Evolutionary conservation across 37 sponge, comb jelly and placozoan species (phyloP).

Genomic region (Chondrilla cf. caribensis): DNA sequence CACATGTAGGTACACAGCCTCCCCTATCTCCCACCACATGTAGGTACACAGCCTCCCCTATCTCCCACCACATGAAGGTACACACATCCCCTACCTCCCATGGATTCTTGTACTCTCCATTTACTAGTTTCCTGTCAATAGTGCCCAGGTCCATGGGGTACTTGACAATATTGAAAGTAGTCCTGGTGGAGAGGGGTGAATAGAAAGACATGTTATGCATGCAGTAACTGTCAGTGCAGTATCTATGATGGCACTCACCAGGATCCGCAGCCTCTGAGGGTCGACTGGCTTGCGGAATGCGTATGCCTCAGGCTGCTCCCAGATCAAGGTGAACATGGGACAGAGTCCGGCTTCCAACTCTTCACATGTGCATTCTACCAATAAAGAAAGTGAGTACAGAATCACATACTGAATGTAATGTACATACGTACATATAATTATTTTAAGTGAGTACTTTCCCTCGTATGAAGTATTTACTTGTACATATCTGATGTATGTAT

Average conservation of each 20-base stretch:
- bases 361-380: slow-evolving; percentile 67
- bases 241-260: slow-evolving; percentile 40
- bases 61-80: too few relatives aligned
- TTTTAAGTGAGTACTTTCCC: too few relatives aligned
- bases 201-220: too few relatives aligned
- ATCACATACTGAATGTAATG: too few relatives aligned
- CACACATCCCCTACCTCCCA: slow-evolving; percentile 97
- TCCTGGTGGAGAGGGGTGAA: slow-evolving; percentile 62
- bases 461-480: too few relatives aligned
- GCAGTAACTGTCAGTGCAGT: background rate
- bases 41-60: too few relatives aligned
- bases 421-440: too few relatives aligned
- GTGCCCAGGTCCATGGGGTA: slow-evolving; percentile 93
- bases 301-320: slow-evolving; percentile 67
- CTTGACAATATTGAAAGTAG: slow-evolving; percentile 90
- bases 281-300: slow-evolving; percentile 93
- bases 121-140: slow-evolving; percentile 51
- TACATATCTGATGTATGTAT: too few relatives aligned
- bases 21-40: too few relatives aligned
- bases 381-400: too few relatives aligned
- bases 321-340: slow-evolving; percentile 69
- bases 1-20: too few relatives aligned
- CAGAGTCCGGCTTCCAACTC: slow-evolving; percentile 63
- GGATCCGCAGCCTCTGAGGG: slow-evolving; percentile 74
- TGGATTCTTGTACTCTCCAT: slow-evolving; percentile 73